A percentile compares a stretch with the other conserved stretches of the same genome.
phyloP scores from a whole-genome alignment of 2,797 vertebrate genomes.

The Ciconia nigra region DNA sequence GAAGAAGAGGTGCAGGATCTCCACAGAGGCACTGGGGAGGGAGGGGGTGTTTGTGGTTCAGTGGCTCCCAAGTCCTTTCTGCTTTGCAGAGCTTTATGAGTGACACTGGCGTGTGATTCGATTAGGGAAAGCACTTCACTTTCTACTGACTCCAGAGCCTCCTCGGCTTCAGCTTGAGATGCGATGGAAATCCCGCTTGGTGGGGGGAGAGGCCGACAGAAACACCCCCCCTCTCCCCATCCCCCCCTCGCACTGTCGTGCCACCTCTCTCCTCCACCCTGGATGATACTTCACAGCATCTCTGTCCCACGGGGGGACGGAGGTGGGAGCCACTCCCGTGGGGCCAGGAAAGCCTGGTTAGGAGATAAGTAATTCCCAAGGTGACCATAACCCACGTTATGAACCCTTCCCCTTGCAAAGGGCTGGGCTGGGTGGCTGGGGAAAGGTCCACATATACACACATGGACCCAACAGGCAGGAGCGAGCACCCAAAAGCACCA shows the following conservation, averaged over 20 bases:
- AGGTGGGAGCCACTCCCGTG: not conserved
- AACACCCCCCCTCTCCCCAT: not conserved
- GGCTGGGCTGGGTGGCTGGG: not conserved
- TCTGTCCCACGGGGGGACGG: not conserved
- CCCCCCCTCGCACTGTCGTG: rapidly evolving
- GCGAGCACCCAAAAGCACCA: rapidly evolving
- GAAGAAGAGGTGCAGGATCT: not conserved
- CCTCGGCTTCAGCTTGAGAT: not conserved
- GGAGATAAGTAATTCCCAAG: not conserved
- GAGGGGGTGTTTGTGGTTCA: conserved; percentile 26
- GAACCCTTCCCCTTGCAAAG: not conserved
- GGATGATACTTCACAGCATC: not conserved
- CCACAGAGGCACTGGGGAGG: not conserved
- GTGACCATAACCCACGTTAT: rapidly evolving
- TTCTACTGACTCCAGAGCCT: not conserved
- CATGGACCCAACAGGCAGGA: rapidly evolving
- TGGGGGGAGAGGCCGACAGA: not conserved
- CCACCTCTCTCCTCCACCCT: not conserved
- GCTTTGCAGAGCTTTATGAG: conserved; percentile 56
- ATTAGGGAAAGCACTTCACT: conserved; percentile 46
- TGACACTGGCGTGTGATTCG: conserved; percentile 55
- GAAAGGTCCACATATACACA: not conserved
- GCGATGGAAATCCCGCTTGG: not conserved
- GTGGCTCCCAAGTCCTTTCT: conserved; percentile 44
- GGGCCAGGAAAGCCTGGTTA: not conserved